Percentiles rank a stretch among this genome's conserved stretches.
These are phyloP conservation scores for Caloenas nicobarica DNA, from an alignment of 2,113 vertebrate species.

Conservation along the genomic window DNA sequence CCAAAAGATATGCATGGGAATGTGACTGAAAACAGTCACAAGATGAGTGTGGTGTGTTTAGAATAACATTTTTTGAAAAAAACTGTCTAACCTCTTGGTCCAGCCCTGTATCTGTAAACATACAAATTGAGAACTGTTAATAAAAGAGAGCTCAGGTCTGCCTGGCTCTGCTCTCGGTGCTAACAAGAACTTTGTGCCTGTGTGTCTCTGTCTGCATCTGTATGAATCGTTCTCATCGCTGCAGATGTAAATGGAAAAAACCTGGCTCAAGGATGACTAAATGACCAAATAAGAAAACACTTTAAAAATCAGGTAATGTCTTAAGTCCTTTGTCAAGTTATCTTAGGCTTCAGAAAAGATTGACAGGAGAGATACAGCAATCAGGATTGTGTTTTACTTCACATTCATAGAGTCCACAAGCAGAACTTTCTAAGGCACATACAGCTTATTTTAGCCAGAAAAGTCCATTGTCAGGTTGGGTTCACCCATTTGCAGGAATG, in stretches of 20 bases:
- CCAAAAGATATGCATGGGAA: too few species aligned
- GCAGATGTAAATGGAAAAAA: background rate
- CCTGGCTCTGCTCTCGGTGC: too few species aligned
- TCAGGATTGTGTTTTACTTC: background rate
- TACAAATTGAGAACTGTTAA: too few species aligned
- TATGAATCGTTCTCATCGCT: too few species aligned
- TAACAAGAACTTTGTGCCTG: too few species aligned
- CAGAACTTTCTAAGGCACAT: background rate
- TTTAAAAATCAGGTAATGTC: background rate
- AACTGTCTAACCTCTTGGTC: too few species aligned
- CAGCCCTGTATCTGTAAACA: too few species aligned
- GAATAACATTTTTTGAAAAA: too few species aligned
- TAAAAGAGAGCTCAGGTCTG: too few species aligned
- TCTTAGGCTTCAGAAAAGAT: background rate
- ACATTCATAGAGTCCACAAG: rapidly evolving
- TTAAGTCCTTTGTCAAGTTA: background rate
- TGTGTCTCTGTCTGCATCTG: too few species aligned
- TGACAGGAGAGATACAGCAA: background rate
- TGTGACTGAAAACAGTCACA: too few species aligned
- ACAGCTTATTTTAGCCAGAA: background rate
- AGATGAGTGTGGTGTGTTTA: too few species aligned
- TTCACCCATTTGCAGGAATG: background rate
- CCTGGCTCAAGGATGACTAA: background rate
- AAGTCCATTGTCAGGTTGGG: background rate
- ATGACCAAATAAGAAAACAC: background rate